Percentiles rank a stretch among this genome's conserved stretches.
phyloP scores from a whole-genome alignment of 2,797 vertebrate species.

The Hozukius guyotensis region DNA sequence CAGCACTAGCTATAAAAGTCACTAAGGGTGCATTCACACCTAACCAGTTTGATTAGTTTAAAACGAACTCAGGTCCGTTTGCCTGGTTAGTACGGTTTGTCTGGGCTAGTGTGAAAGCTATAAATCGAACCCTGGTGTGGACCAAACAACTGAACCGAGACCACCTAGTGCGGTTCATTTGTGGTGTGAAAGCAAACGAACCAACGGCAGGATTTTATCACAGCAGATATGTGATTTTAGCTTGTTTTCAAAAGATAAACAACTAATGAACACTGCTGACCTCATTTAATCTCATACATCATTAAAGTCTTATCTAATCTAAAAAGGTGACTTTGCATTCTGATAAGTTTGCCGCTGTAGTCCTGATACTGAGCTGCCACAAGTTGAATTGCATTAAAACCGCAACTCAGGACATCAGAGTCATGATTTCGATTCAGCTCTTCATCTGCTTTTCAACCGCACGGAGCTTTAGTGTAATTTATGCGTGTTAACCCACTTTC shows the following conservation, averaged over 20 bases:
- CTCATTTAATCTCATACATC: background rate
- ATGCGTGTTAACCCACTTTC: background rate
- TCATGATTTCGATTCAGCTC: background rate
- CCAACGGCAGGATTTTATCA: too few relatives aligned
- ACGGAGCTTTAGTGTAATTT: background rate
- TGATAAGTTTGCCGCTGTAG: background rate
- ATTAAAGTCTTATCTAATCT: background rate
- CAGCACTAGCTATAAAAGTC: too few relatives aligned
- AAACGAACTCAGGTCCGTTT: rapidly evolving
- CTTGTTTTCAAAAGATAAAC: too few relatives aligned
- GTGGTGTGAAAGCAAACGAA: too few relatives aligned
- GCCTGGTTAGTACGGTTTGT: too few relatives aligned
- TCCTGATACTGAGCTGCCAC: background rate
- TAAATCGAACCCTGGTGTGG: too few relatives aligned
- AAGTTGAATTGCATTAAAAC: background rate
- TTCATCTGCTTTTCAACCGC: background rate
- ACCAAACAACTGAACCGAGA: too few relatives aligned
- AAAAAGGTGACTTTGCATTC: background rate
- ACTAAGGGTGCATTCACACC: rapidly evolving
- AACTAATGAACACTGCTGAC: background rate
- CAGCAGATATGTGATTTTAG: rapidly evolving
- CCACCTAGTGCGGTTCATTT: too few relatives aligned
- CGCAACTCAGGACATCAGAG: background rate
- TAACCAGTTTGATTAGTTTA: too few relatives aligned
- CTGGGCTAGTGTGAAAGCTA: too few relatives aligned